Base-by-base conservation (phyloP, 1,140 invertebrate genomes). In the Brachionus koreanus region DNA sequence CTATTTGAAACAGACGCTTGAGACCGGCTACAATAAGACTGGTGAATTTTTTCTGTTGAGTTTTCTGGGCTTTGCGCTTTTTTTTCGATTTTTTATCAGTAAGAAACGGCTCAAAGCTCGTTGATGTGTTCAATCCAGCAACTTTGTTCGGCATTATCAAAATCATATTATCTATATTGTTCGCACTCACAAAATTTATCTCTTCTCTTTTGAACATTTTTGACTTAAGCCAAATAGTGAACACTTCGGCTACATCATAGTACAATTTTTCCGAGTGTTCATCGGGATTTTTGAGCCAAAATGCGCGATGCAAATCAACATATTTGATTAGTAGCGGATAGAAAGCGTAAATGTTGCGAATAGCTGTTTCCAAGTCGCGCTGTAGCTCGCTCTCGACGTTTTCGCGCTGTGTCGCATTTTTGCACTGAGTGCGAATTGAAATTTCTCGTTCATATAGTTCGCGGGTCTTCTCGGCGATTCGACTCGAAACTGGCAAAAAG, bases 101-200 rank as follows among this genome's bases (percentile, higher is more conserved):
- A 10, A 29, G 10, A 29, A 29, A 9, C 0, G 35, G 12, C 25
- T 69, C 43, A 39, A 49, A 29, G 12, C 5, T 63, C 9, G 52
- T 43, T 25, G 25, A 4, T 25, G 46, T 74, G n/a, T 82, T 72
- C n/a, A 16, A 57, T 23, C 29, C 52, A n/a, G 79, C 61, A 42
- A 65, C 72, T 75, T 77, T 81, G 49, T 86, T 88, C 13, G 88
- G 88, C 87, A 88, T 98, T 83, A 99, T 98, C 25, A 98, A 89
- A 1, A 95, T 92, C 95, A 98, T 98, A 86, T 98, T 98, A 87
- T 99, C 97, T 83, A 99, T 98, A 90, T 99, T 97, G 89, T 99
- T 98, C 4, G 95, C 95, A 0, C 95, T 95, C 84, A 99, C 98
- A 88, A 98, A 99, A 91, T 99, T 99, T 85, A 98, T 95, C 86